A percentile compares a stretch with the other conserved stretches of the same genome.
These are phyloP conservation scores for Grapholita molesta DNA, from an alignment of 1,140 invertebrate species.

Conservation along the genomic window DNA sequence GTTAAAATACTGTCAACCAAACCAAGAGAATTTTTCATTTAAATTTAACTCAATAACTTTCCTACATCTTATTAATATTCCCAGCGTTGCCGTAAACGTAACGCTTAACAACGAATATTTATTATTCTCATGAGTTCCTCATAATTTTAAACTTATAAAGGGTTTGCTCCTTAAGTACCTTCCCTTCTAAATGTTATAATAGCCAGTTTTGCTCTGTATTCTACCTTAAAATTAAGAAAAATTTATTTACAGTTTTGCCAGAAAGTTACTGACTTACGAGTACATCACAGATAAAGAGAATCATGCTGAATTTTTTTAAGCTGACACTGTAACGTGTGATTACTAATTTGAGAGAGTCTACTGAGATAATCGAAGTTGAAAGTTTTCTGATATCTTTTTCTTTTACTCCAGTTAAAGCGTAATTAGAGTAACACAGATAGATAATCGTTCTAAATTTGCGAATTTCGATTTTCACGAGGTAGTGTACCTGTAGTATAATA, in stretches of 20 bases:
- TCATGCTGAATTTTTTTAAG: too few species aligned
- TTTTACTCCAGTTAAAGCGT: too few species aligned
- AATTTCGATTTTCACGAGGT: too few species aligned
- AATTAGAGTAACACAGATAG: too few species aligned
- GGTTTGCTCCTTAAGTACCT: neutral
- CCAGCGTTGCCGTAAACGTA: conserved; percentile 1
- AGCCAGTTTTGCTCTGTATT: neutral
- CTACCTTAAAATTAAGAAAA: neutral
- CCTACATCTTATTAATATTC: neutral
- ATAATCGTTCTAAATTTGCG: too few species aligned
- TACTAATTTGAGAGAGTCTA: too few species aligned
- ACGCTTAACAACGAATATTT: conserved; percentile 1
- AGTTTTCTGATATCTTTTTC: too few species aligned
- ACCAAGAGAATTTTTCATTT: neutral
- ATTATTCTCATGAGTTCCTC: conserved; percentile 5
- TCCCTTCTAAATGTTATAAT: neutral
- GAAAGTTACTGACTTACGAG: too few species aligned
- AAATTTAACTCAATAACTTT: neutral
- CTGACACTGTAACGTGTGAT: too few species aligned
- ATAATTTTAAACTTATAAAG: conserved; percentile 2
- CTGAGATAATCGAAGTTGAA: too few species aligned
- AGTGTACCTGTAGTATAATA: too few species aligned
- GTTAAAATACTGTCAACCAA: neutral
- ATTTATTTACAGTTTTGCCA: neutral
- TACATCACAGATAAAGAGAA: neutral